Base-by-base conservation (phyloP, 1,140 invertebrate genomes). In the Calliphora vicina region DNA sequence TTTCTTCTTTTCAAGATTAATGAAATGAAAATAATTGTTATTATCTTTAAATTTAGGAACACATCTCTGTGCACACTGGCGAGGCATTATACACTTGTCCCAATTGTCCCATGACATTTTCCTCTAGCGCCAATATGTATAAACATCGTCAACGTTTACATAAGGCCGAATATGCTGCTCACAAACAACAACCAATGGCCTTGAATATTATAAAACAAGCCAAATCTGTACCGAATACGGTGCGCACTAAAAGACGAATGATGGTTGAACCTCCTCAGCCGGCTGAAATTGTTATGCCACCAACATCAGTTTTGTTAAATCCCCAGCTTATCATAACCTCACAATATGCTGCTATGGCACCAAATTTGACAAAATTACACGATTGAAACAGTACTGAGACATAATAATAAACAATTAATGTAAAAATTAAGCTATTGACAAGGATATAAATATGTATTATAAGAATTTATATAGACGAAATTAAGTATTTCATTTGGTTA, bases 41-140 rank as follows among this genome's bases (percentile, higher is more conserved):
- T 71, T 20, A 35, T 8, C 5, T 2, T 80, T 50, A 45, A 1
- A 12, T 57, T 17, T n/a, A 89, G 88, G 88, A 89, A 43, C 88
- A 89, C 84, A 89, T 87, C 1, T 89, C 88, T n/a, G 88, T 87
- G 15, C 88, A 89, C 78, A 89, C 88, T 0, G 88, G 88, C 20
- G 88, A 89, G 80, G 88, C 88, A 2, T 84, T 89, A 9, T 89
- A 89, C 83, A 89, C 88, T 20, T 89, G 88, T 82, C 88, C 88
- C 15, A 88, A 89, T 82, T 89, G 88, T 27, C 88, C 88, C 9
- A 89, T 88, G 88, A 89, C 88, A 0, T 89, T 89, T 84, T 89
- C 88, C 80, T 89, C 87, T 12, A 89, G 86, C 85, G 88, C 88
- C 73, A 89, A 89, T 84, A 89, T 89, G 88, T 89, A 89, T 84